Base-by-base conservation (phyloP, 2,113 vertebrate genomes). In the Pelusios castaneus region DNA sequence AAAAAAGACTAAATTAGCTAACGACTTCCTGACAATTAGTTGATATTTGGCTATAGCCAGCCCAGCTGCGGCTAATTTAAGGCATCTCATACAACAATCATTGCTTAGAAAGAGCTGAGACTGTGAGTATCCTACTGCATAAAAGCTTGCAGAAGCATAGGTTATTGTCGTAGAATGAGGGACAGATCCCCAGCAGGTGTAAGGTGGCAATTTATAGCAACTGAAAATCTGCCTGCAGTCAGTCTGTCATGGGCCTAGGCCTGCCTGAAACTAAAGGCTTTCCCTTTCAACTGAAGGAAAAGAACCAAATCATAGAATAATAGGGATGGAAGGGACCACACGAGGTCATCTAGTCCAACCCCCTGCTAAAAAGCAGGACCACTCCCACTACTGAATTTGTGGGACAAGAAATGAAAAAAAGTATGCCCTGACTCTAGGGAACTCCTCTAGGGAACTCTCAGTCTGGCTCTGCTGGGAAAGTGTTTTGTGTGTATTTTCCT, bases 31-130 rank as follows among this genome's bases (percentile, higher is more conserved):
- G 88, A 91, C 77, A 81, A 91, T 70, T 5, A 82, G 24, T 7
- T 70, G 27, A 6, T 43, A 55, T 13, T 21, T 79, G 29, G 55
- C 51, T 90, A 79, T 85, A 49, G 75, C 24, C 25, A 76, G 41
- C 75, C 87, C 77, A 90, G 45, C 92, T 92, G 92, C 80, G 76
- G 75, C 86, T 80, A 84, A 80, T 87, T 80, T 78, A 77, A 88
- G 51, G 10, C 80, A 70, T 21, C 55, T 58, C 3, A 25, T 27
- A 25, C 55, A 58, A 24, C 55, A 58, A 27, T 58, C 25, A 9
- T 24, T 9, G 16, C n/a, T 12, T 67, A 67, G 34, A n/a, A 67
- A 67, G 31, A 67, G 31, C 14, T 78, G 78, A 80, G 80, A 77
- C 77, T 54, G 51, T 0, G 31, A 82, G 45, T 75, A 58, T 45